Conservation (phyloP, 2,888 invertebrate species). For the Papilio elwesi region DNA sequence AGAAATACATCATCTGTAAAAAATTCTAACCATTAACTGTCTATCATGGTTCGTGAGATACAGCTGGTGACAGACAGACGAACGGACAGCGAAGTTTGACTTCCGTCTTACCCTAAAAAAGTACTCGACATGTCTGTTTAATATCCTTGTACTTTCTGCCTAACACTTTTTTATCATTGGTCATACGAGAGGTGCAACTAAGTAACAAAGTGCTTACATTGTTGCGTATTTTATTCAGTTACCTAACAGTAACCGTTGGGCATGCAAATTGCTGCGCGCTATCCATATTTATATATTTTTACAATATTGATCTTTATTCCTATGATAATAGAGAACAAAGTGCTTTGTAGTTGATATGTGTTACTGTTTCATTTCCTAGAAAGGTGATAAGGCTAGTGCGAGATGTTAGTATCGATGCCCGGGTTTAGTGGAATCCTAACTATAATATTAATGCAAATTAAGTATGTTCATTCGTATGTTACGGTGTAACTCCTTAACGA, state of each 20-base stretch:
- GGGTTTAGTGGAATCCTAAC: background rate
- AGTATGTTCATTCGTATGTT: too few relatives aligned
- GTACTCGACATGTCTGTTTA: too few relatives aligned
- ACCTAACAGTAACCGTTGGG: constrained; percentile 13
- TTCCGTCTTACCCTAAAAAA: too few relatives aligned
- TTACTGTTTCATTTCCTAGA: constrained; percentile 26
- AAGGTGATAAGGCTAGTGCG: constrained; percentile 22
- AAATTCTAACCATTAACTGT: too few relatives aligned
- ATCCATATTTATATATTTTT: background rate
- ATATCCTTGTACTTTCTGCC: too few relatives aligned
- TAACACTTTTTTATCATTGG: too few relatives aligned
- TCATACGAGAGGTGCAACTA: background rate
- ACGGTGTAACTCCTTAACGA: too few relatives aligned
- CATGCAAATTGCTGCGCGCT: constrained; percentile 5
- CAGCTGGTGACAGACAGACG: too few relatives aligned
- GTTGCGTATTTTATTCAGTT: background rate
- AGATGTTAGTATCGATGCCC: constrained; percentile 11
- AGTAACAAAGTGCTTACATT: constrained; percentile 5
- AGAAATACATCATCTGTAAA: too few relatives aligned
- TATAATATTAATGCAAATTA: too few relatives aligned
- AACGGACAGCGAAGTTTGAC: too few relatives aligned
- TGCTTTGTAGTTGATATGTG: background rate
- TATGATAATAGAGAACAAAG: constrained; percentile 4
- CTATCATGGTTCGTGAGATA: too few relatives aligned
- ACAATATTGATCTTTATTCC: background rate